Conservation (phyloP, 1,140 invertebrate genomes). For the Aphidius gifuensis region DNA sequence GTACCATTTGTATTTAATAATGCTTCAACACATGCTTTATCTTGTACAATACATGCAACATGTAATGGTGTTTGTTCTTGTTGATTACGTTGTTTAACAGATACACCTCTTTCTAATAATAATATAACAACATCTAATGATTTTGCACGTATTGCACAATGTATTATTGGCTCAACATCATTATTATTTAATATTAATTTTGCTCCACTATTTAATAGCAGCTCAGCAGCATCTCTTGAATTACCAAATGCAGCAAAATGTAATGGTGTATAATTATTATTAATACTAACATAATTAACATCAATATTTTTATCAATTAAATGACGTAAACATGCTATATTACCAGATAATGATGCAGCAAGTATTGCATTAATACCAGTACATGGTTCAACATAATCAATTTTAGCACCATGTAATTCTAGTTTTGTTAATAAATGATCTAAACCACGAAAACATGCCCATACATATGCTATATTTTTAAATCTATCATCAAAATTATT, state of each 20-base stretch:
- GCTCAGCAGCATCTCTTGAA: slow-evolving; percentile 52
- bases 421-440: slow-evolving; percentile 38
- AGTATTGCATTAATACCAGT: slow-evolving; percentile 46
- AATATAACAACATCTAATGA: slow-evolving; percentile 59
- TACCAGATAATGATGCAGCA: slow-evolving; percentile 42
- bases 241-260: slow-evolving; percentile 61
- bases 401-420: slow-evolving; percentile 37
- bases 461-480: slow-evolving; percentile 44
- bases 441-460: slow-evolving; percentile 46
- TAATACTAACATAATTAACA: slow-evolving; percentile 43
- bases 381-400: slow-evolving; percentile 40
- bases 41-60: slow-evolving; percentile 61
- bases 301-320: slow-evolving; percentile 44
- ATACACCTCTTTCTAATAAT: slow-evolving; percentile 61
- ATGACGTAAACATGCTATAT: slow-evolving; percentile 41
- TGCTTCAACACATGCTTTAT: slow-evolving; percentile 56
- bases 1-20: slow-evolving; percentile 55
- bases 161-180: slow-evolving; percentile 55
- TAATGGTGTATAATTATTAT: slow-evolving; percentile 58
- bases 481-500: slow-evolving; percentile 25
- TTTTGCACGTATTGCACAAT: slow-evolving; percentile 58
- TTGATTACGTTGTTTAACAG: slow-evolving; percentile 57
- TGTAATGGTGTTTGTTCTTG: slow-evolving; percentile 61
- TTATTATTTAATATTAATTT: slow-evolving; percentile 35
- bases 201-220: slow-evolving; percentile 55